Evolutionary conservation across 2,797 vertebrate species (phyloP), one percentile per base, ranked within the genome.

Genomic region (Cossypha caffra): DNA sequence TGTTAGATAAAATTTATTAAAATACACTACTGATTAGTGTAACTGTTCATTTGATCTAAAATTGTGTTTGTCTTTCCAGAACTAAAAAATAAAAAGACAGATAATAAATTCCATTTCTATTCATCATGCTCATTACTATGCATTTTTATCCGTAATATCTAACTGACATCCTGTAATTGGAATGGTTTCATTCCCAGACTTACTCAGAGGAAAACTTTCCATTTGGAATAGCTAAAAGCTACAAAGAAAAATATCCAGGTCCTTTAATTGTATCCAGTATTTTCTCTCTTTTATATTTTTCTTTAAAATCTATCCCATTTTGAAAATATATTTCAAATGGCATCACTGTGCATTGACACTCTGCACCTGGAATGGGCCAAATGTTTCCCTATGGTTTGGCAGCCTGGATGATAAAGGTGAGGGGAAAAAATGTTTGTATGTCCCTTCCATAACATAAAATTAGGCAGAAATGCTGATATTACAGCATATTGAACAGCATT

Each of bases 111-210:
- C 47, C 6, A 29, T 83, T 93, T 83, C 47, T 91, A 61, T 89
- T 82, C 26, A 68, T 66, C 16, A 42, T 57, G 29, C 13, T 93
- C 24, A 81, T 88, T 93, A 69, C 17, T 58, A 48, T 55, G 33
- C 61, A 68, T 16, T 94, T 94, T 88, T 86, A 81, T 78, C 54
- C 21, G 45, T 91, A 87, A 91, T 91, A 92, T 62, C 64, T 76
- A 77, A 94, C 72, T 86, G 42, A 40, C 43, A 80, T 80, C 17
- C 47, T 72, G 16, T 80, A 82, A 88, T 54, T 80, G 61, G 57
- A 61, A 91, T 42, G n/a, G 47, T 58, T 92, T 86, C 43, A 38
- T 58, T 77, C 1, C 2, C 26, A 64, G 47, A 85, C 25, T 74
- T 64, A 77, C 15, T 80, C 16, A 80, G 35, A 94, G 31, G 13